Evolutionary conservation across 1,140 invertebrate species (phyloP).

Genomic region (Drosophila funebris): DNA sequence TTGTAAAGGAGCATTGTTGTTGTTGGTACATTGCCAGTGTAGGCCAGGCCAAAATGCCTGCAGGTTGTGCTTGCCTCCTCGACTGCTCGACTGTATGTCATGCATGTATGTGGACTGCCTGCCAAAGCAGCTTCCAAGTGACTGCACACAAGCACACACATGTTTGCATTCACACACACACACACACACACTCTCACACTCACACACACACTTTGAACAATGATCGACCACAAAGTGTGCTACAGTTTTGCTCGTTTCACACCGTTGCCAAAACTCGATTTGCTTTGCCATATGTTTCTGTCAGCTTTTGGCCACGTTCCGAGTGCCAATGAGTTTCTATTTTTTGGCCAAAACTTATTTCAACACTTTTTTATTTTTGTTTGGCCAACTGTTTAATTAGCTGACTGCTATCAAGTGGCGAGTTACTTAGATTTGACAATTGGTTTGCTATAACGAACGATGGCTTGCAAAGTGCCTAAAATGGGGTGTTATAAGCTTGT

Average conservation of each 20-base stretch:
- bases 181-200: neutral
- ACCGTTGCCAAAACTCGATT: slow-evolving; percentile 49
- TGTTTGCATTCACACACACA: neutral
- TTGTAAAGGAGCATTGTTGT: neutral
- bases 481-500: too few relatives aligned
- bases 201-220: slow-evolving; percentile 17
- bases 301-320: neutral
- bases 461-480: too few relatives aligned
- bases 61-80: slow-evolving; percentile 15
- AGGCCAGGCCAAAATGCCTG: neutral
- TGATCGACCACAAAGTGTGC: slow-evolving; percentile 67
- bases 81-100: slow-evolving; percentile 5
- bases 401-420: neutral
- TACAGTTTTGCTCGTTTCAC: slow-evolving; percentile 41
- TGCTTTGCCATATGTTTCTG: slow-evolving; percentile 48
- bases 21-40: neutral
- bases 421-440: neutral
- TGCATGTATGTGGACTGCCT: slow-evolving; percentile 28
- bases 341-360: neutral
- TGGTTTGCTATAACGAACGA: too few relatives aligned
- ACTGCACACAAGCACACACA: slow-evolving; percentile 36
- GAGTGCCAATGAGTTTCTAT: neutral
- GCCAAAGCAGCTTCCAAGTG: slow-evolving; percentile 67
- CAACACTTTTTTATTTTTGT: slow-evolving; percentile 25
- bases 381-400: slow-evolving; percentile 23